Evolutionary conservation across 2,888 invertebrate genomes (phyloP), one percentile per base, ranked within the genome.

Genomic region (Drosophila buzzatii): DNA sequence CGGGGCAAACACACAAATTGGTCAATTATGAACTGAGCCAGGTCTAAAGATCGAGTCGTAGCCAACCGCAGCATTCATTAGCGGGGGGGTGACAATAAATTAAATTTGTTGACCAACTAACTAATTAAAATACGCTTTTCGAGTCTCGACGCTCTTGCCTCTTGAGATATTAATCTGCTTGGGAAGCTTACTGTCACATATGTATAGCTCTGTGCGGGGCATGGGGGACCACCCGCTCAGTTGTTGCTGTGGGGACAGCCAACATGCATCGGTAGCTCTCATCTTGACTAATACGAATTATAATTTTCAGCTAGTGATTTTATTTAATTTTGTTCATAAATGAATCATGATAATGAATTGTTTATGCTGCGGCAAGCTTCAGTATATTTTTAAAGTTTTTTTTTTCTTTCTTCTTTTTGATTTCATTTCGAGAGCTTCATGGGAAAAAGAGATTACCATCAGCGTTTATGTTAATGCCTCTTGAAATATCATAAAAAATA

Each of bases 21-120:
- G 82, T 89, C 86, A 83, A 86, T 90, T 85, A 87, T 80, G 73
- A 60, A 39, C 58, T 67, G 66, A 65, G 71, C 74, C 60, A 60
- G 69, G 73, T 51, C 51, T 52, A 44, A 61, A 64, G 23, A 16
- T n/a, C n/a, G 14, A 52, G 8, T 66, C 31, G 61, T 33, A 41
- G 41, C 63, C 16, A 45, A 23, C 45, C 45, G 27, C 45, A 47
- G 52, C 51, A 7, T 91, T 89, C 88, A 89, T 90, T 91, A 85
- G 86, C 57, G 20, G 75, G 44, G 53, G 49, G 89, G 91, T 91
- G 92, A 91, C 92, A 92, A 91, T 91, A 91, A 91, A 91, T 92
- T 89, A 83, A 87, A 90, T 82, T 88, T 84, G 82, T 79, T 84
- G 88, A 37, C 75, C 70, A 73, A 73, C 71, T 71, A 69, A 77